Conservation (phyloP, 2,888 invertebrate genomes). For the Phrixothrix hirtus region DNA sequence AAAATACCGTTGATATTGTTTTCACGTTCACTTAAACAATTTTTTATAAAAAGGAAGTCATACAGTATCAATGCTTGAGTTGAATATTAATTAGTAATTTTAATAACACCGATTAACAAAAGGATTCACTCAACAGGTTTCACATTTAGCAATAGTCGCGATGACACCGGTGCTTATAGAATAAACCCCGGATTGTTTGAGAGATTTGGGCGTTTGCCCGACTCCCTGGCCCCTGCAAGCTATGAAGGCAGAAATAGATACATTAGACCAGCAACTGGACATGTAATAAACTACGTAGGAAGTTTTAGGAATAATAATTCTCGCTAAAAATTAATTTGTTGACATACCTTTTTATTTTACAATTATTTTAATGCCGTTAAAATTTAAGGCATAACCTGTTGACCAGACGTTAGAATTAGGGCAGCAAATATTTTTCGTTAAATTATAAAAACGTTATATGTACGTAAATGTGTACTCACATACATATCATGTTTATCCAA, state of each 20-base stretch:
- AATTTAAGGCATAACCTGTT: not conserved
- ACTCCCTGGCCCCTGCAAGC: slow-evolving; percentile 35
- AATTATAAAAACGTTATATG: no score
- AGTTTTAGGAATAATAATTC: slow-evolving; percentile 19
- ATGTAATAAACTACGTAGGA: no score
- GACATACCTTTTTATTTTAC: not conserved
- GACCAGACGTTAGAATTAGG: no score
- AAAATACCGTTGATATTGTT: slow-evolving; percentile 8
- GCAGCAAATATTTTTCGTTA: no score
- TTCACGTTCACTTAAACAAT: not conserved
- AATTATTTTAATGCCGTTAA: not conserved
- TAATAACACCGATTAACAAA: no score
- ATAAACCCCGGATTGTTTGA: slow-evolving; percentile 37
- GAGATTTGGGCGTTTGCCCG: slow-evolving; percentile 31
- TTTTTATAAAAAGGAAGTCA: not conserved
- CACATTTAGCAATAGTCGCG: slow-evolving; percentile 40
- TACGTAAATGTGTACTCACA: no score
- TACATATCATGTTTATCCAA: no score
- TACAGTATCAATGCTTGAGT: no score
- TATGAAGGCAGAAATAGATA: slow-evolving; percentile 27
- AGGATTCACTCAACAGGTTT: slow-evolving; percentile 43
- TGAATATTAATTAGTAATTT: no score
- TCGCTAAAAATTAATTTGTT: slow-evolving; percentile 1
- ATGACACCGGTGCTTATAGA: slow-evolving; percentile 30
- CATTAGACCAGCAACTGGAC: slow-evolving; percentile 7